A percentile compares a stretch with the other conserved stretches of the same genome.
These are phyloP conservation scores for Patagioenas fasciata DNA, from an alignment of 2,113 vertebrate species.

Conservation along the genomic window DNA sequence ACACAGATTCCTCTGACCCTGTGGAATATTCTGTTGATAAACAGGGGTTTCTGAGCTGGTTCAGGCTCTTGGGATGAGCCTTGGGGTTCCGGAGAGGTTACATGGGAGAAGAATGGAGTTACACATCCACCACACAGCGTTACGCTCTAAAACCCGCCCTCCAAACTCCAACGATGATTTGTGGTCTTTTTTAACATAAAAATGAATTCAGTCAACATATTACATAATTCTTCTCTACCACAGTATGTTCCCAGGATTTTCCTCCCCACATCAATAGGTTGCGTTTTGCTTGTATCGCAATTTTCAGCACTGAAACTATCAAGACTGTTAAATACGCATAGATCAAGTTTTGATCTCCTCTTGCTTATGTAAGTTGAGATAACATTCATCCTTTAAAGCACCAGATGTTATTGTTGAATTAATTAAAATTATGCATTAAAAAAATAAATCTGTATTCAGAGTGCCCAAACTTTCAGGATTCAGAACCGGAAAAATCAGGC, in stretches of 20 bases:
- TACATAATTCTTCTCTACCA: neutral
- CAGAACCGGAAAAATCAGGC: rapidly evolving
- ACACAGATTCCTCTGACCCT: neutral
- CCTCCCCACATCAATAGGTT: neutral
- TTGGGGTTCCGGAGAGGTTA: neutral
- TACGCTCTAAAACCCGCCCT: neutral
- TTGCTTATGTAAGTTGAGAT: neutral
- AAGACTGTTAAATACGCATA: neutral
- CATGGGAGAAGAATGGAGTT: neutral
- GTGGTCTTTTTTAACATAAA: neutral
- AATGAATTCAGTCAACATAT: slow-evolving; percentile 22
- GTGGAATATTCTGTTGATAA: neutral
- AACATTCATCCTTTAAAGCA: neutral
- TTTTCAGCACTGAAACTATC: neutral
- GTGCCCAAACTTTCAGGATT: neutral
- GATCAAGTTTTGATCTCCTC: neutral
- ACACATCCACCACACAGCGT: neutral
- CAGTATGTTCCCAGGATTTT: neutral
- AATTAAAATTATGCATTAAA: neutral
- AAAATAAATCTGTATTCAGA: neutral
- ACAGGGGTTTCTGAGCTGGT: neutral
- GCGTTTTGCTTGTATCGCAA: neutral
- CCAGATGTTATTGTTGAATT: neutral
- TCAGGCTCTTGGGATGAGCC: neutral
- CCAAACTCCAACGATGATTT: neutral